Evolutionary conservation across 2,888 invertebrate genomes (phyloP).

Genomic region (Timandra comae): DNA sequence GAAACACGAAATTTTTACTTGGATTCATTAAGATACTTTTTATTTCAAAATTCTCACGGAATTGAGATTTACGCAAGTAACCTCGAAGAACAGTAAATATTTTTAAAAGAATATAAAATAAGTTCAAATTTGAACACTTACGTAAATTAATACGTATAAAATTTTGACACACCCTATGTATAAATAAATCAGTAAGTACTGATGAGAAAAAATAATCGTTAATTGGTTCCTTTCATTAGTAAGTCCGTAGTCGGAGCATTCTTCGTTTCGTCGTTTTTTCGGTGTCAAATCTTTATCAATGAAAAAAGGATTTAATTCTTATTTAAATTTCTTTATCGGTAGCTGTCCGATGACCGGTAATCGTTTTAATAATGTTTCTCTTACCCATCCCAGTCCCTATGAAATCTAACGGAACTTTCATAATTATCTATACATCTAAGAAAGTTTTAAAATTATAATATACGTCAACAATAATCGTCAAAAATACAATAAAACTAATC

Average conservation of each 20-base stretch:
- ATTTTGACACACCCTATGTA: conserved; percentile 58
- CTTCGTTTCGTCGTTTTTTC: conserved; percentile 62
- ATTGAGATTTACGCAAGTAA: too few species aligned
- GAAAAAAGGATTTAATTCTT: conserved; percentile 73
- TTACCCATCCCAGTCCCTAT: conserved; percentile 31
- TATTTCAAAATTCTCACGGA: too few species aligned
- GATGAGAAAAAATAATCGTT: conserved; percentile 72
- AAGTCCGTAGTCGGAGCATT: conserved; percentile 65
- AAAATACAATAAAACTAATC: not conserved
- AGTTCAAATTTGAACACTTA: too few species aligned
- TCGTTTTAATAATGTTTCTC: conserved; percentile 52
- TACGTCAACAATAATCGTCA: not conserved
- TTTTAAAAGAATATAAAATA: not conserved
- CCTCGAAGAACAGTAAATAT: not conserved
- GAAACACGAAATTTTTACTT: not conserved
- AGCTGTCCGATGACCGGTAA: conserved; percentile 49
- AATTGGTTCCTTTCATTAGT: conserved; percentile 77
- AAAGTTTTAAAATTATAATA: not conserved
- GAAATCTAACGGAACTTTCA: not conserved
- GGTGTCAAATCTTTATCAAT: conserved; percentile 75
- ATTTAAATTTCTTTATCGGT: conserved; percentile 68
- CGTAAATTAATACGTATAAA: too few species aligned
- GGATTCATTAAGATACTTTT: too few species aligned
- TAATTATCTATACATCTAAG: too few species aligned
- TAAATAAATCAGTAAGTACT: conserved; percentile 39